phyloP scores from a whole-genome alignment of 2,113 vertebrate genomes.

The Mohoua ochrocephala region DNA sequence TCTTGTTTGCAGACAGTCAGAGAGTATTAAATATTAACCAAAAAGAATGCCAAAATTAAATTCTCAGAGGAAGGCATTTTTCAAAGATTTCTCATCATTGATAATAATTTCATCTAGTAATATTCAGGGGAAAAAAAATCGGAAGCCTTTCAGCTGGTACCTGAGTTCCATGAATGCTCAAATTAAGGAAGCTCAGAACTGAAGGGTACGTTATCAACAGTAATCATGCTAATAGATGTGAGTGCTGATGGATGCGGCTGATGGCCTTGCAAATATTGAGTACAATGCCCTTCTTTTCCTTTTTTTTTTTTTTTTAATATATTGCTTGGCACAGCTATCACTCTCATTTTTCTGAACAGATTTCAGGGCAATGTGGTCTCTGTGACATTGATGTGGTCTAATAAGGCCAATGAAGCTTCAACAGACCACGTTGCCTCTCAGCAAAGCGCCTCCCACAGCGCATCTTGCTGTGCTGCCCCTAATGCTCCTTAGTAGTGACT shows the following conservation, averaged over 20 bases:
- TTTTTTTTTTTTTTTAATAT: background rate
- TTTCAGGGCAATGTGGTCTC: background rate
- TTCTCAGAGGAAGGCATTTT: background rate
- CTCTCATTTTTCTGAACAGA: background rate
- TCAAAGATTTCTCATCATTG: background rate
- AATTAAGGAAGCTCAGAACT: background rate
- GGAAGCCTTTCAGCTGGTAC: background rate
- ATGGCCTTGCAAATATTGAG: background rate
- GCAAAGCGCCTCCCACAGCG: background rate
- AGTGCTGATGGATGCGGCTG: background rate
- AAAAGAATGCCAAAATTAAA: background rate
- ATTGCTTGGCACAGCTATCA: background rate
- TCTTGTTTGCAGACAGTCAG: background rate
- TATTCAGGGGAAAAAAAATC: background rate
- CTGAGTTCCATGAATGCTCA: background rate
- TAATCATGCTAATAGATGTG: background rate
- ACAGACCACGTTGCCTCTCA: background rate
- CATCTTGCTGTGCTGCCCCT: background rate
- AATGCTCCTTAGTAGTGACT: background rate
- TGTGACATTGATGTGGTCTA: background rate
- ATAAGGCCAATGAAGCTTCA: background rate
- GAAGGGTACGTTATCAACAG: background rate
- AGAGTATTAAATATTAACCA: background rate
- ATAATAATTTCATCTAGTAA: background rate
- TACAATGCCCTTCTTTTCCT: background rate